Evolutionary conservation across 1,140 invertebrate genomes (phyloP).

Genomic region (Drosophila sproati): DNA sequence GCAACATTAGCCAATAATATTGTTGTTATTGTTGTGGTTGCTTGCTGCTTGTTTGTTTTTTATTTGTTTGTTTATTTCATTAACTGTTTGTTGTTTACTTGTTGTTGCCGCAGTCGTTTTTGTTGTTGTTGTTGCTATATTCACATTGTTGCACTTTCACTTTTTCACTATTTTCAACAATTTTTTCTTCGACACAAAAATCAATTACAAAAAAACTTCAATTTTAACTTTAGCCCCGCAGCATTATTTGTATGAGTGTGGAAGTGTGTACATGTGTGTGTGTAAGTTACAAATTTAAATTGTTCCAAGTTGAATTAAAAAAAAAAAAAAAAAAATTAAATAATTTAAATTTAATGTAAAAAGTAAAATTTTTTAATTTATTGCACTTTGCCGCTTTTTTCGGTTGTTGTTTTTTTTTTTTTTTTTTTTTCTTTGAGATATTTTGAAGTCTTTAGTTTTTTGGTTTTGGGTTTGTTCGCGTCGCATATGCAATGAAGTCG

Average conservation of each 20-base stretch:
- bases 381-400: constrained; percentile 5
- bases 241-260: constrained; percentile 21
- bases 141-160: constrained; percentile 75
- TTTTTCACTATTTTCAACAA: constrained; percentile 72
- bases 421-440: not conserved
- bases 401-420: not conserved
- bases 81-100: constrained; percentile 13
- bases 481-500: constrained; percentile 49
- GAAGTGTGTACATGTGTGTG: constrained; percentile 12
- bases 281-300: constrained; percentile 40
- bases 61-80: constrained; percentile 24
- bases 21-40: constrained; percentile 4
- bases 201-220: constrained; percentile 51
- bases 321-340: constrained; percentile 19
- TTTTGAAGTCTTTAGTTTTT: not conserved
- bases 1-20: constrained; percentile 14
- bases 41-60: not conserved
- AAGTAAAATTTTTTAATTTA: not conserved
- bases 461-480: constrained; percentile 32
- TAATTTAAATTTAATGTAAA: not conserved
- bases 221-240: constrained; percentile 16
- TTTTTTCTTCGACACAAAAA: constrained; percentile 43
- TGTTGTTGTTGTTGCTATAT: constrained; percentile 13
- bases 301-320: constrained; percentile 12
- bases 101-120: constrained; percentile 9